Percentiles rank a stretch among this genome's conserved stretches.
Conservation (phyloP, 2,888 invertebrate genomes). For the Tachystola acroxantha region DNA sequence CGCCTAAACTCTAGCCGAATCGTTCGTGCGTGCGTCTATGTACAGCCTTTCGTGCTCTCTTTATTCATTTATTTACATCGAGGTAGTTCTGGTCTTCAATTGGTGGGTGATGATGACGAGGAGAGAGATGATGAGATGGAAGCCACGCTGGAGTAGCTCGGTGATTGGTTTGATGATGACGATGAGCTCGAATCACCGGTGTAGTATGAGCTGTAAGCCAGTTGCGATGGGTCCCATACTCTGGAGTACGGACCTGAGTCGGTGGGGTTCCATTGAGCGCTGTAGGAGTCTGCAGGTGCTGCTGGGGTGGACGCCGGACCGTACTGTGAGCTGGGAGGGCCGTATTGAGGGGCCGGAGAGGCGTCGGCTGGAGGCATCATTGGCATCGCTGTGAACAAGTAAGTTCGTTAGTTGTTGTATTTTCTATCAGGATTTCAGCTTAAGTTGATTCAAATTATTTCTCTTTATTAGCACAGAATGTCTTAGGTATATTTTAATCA, state of each 20-base stretch:
- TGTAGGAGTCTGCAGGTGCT: constrained; percentile 84
- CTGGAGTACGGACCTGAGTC: constrained; percentile 88
- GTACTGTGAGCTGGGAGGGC: constrained; percentile 81
- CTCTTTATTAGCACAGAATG: no score
- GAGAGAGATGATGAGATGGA: constrained; percentile 59
- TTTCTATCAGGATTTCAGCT: no score
- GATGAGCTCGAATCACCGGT: constrained; percentile 80
- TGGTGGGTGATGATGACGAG: constrained; percentile 46
- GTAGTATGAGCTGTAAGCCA: constrained; percentile 85
- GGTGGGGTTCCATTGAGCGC: constrained; percentile 84
- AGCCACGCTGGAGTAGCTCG: constrained; percentile 67
- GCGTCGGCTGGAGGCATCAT: constrained; percentile 81
- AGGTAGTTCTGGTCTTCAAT: constrained; percentile 42
- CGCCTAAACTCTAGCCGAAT: constrained; percentile 60
- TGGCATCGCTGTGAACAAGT: constrained; percentile 78
- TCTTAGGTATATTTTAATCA: constrained; percentile 7
- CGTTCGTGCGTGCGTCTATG: constrained; percentile 48
- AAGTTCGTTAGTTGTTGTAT: no score
- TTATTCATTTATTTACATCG: constrained; percentile 38
- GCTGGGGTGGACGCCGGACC: constrained; percentile 73
- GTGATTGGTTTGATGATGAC: constrained; percentile 75
- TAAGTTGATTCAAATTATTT: no score
- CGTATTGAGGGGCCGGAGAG: constrained; percentile 82
- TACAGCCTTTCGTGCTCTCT: constrained; percentile 27
- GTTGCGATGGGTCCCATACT: constrained; percentile 84